Evolutionary conservation across 2,888 invertebrate genomes (phyloP).

Genomic region (Mylabris sibirica): DNA sequence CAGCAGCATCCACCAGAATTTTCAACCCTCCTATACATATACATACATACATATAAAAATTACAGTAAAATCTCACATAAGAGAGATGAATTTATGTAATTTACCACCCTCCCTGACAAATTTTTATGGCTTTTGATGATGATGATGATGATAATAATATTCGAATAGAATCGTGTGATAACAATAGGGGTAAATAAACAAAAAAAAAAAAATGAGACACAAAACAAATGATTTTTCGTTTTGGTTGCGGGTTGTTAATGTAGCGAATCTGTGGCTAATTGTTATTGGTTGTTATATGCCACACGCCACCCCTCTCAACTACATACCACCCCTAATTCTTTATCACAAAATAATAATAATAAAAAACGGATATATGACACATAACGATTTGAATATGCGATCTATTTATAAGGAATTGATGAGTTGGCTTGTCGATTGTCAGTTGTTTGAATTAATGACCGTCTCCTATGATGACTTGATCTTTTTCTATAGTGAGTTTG

Average conservation of each 20-base stretch:
- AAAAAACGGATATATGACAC: slow-evolving; percentile 32
- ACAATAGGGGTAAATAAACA: neutral
- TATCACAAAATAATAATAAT: no score
- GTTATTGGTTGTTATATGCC: slow-evolving; percentile 61
- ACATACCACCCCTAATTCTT: no score
- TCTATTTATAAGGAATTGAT: slow-evolving; percentile 48
- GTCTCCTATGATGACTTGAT: slow-evolving; percentile 3
- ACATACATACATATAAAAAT: slow-evolving; percentile 17
- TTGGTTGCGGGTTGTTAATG: slow-evolving; percentile 59
- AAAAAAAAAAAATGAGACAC: slow-evolving; percentile 34
- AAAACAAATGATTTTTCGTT: slow-evolving; percentile 53
- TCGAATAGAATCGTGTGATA: neutral
- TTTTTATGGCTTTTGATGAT: slow-evolving; percentile 56
- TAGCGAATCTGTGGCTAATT: slow-evolving; percentile 61
- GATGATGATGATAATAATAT: no score
- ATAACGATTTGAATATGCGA: neutral
- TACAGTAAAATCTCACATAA: neutral
- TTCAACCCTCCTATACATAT: slow-evolving; percentile 27
- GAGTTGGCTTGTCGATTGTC: slow-evolving; percentile 32
- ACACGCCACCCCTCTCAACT: slow-evolving; percentile 50
- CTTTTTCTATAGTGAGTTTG: neutral
- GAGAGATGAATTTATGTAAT: neutral
- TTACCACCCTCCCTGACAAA: slow-evolving; percentile 58
- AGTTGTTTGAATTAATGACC: slow-evolving; percentile 8
- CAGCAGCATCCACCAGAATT: slow-evolving; percentile 37